Evolutionary conservation across 2,113 vertebrate genomes (phyloP).

Genomic region (Antigone vipio): DNA sequence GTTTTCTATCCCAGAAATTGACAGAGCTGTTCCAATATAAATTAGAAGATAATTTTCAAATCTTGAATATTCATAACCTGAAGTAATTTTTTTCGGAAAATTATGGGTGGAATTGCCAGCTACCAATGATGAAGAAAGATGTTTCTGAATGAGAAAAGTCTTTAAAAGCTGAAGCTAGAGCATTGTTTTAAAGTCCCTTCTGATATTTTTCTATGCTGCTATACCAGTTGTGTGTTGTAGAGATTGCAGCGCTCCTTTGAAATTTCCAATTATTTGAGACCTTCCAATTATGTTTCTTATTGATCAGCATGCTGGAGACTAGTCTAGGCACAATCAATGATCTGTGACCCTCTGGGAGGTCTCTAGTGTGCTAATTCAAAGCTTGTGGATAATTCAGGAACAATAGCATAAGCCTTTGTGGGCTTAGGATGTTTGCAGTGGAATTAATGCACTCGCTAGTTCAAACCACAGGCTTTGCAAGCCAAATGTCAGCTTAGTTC

Average conservation of each 20-base stretch:
- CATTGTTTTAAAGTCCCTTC: background rate
- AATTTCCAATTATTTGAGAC: constrained; percentile 11
- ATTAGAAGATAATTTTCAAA: background rate
- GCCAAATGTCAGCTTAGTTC: background rate
- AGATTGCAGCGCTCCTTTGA: background rate
- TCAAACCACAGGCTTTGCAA: constrained; percentile 21
- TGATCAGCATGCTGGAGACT: background rate
- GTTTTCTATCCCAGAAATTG: background rate
- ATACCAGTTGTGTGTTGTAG: background rate
- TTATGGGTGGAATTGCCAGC: background rate
- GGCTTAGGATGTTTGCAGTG: constrained; percentile 20
- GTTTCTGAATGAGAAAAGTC: background rate
- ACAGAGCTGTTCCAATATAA: background rate
- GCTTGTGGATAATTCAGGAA: constrained; percentile 25
- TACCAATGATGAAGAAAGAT: background rate
- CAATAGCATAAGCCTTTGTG: background rate
- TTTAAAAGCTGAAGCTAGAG: background rate
- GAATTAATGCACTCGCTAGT: constrained; percentile 16
- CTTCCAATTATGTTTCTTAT: constrained; percentile 38
- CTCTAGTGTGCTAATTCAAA: background rate
- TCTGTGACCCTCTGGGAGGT: background rate
- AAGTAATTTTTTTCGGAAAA: background rate
- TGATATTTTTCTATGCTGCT: background rate
- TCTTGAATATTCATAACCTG: background rate
- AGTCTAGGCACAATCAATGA: background rate